Percentiles rank a stretch among this genome's conserved stretches.
phyloP scores from a whole-genome alignment of 2,888 invertebrate species.

The Octodonta nipae region DNA sequence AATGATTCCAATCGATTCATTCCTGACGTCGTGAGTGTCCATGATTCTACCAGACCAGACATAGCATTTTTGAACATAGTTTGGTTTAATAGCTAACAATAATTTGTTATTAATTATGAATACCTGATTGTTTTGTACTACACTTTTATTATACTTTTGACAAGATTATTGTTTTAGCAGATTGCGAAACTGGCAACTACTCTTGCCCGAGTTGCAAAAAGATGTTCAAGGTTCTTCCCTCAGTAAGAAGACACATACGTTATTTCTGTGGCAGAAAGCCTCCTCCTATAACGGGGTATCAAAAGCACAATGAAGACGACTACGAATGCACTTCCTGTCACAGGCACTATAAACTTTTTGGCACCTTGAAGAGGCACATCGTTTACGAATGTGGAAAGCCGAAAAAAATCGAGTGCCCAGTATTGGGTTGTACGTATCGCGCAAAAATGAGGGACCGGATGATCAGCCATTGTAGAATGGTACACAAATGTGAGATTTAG shows the following conservation, averaged over 20 bases:
- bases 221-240: slow-evolving; percentile 16
- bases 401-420: slow-evolving; percentile 22
- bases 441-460: slow-evolving; percentile 25
- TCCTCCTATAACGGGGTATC: slow-evolving; percentile 22
- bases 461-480: slow-evolving; percentile 24
- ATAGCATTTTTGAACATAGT: too few relatives aligned
- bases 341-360: slow-evolving; percentile 21
- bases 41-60: too few relatives aligned
- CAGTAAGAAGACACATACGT: slow-evolving; percentile 16
- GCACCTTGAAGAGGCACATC: slow-evolving; percentile 23
- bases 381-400: slow-evolving; percentile 25
- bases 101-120: too few relatives aligned
- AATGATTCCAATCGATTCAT: too few relatives aligned
- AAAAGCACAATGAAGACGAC: slow-evolving; percentile 13
- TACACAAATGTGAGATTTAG: slow-evolving; percentile 17
- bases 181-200: slow-evolving; percentile 6
- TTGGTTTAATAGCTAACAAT: too few relatives aligned
- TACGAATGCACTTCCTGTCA: slow-evolving; percentile 13
- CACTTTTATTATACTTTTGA: too few relatives aligned
- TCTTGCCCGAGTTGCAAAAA: slow-evolving; percentile 16
- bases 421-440: slow-evolving; percentile 21
- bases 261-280: slow-evolving; percentile 22
- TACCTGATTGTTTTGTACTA: too few relatives aligned
- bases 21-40: too few relatives aligned
- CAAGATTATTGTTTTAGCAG: too few relatives aligned